Evolutionary conservation across 2,888 invertebrate species (phyloP), one percentile per base, ranked within the genome.

Genomic region (Toxonevra muliebris): DNA sequence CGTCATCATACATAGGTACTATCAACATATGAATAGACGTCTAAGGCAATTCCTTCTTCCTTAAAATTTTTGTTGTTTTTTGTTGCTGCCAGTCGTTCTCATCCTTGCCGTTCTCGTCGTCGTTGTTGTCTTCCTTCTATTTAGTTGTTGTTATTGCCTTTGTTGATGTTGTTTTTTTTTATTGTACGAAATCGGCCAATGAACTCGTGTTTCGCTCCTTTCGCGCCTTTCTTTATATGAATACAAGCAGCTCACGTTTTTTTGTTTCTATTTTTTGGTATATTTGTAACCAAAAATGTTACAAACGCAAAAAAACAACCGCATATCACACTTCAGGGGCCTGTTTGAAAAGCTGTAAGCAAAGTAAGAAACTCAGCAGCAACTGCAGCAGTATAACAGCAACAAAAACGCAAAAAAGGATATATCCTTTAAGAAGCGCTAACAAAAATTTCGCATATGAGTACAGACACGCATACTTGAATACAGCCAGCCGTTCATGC

Each of bases 131-230:
- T 2, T 30, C 30, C 30, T 30, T 30, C 30, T 30, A 30, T 7
- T 30, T 30, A 4, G 30, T 30, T 30, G 30, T 30, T 7, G 30
- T 7, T 30, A 8, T 12, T 48, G 13, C 48, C 15, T 2, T 48
- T 48, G 9, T 43, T 43, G 9, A 11, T 43, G 45, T 43, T 43
- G 9, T 43, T 43, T 43, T 48, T 48, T 48, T 2, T 68, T 65
- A 59, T 41, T 63, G 57, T 68, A 69, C 62, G 68, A 71, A 71
- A 71, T 66, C 71, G 71, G 69, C 69, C 71, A 66, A 69, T 71
- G 71, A 71, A 69, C 71, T 68, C 50, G 53, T 61, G 58, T 12
- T 48, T 48, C 13, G 13, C 15, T 12, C 15, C 48, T 48, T 48
- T 48, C 48, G 48, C 48, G 48, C 48, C 48, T 48, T 48, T 48